Base-by-base conservation (phyloP, 2,888 invertebrate genomes). In the Caenorhabditis becei region DNA sequence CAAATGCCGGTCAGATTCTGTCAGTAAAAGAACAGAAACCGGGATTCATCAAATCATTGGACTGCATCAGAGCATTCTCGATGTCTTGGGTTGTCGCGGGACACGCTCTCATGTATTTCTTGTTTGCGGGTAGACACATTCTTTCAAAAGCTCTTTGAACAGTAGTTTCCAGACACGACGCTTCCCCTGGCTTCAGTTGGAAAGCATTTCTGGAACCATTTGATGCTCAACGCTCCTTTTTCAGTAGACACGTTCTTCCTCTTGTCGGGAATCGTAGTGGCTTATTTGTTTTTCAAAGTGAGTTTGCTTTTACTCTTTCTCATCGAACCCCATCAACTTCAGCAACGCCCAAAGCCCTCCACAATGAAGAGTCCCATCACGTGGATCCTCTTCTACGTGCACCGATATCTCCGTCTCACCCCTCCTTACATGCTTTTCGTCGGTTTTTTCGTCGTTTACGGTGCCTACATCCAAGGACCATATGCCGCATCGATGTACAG, bases 201-300 rank as follows among this genome's bases (percentile, higher is more conserved):
- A 7, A 70, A 80, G 16, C 18, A 63, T 8, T 23, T 80, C n/a
- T 63, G 63, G 58, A 69, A 74, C 51, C 80, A 80, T 47, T 11
- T 80, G 1, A 75, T 85, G 1, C 35, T 77, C 28, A 86, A 86
- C 54, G 82, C 87, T 3, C 62, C 71, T 8, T 67, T 86, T 24
- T 78, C 86, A 11, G 88, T 88, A 0, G 88, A 88, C 72, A 84
- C 88, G 0, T 88, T 88, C 74, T 88, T 88, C 78, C 53, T 80
- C 18, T 44, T 86, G 11, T 85, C 87, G 16, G 88, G 88, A 20
- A 51, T 87, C 16, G 77, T 88, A 1, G 66, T 88, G 1, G 61
- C 87, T 2, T 88, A 84, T 26, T 41, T 87, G 49, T 87, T 87
- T 58, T 88, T 88, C 72, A 85, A 84, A 66, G 80, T 61, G 16